Conservation (phyloP, 2,888 invertebrate genomes). For the Sarcophaga subvicina region DNA sequence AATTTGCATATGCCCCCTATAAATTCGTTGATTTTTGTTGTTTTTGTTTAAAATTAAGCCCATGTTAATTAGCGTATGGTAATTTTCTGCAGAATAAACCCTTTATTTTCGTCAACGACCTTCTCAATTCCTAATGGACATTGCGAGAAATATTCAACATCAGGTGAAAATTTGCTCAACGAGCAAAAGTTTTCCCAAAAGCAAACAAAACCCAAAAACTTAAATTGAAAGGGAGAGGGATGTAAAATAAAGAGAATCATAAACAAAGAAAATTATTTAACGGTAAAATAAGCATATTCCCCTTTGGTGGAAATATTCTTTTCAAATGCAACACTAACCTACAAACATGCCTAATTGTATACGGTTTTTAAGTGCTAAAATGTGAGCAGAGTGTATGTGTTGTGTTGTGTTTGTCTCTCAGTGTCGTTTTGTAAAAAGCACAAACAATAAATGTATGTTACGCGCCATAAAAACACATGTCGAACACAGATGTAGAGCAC, state of each 20-base stretch:
- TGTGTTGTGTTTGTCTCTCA: not conserved
- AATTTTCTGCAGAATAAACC: not conserved
- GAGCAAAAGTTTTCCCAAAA: conserved; percentile 1
- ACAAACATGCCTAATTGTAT: conserved; percentile 5
- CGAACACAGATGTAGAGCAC: not conserved
- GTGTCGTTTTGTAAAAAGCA: not conserved
- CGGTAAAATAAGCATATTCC: conserved; percentile 52
- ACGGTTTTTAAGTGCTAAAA: not conserved
- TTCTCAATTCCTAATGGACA: not conserved
- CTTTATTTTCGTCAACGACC: not conserved
- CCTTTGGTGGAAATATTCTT: conserved; percentile 17
- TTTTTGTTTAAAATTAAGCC: no score
- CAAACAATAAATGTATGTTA: conserved; percentile 26
- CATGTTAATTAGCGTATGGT: not conserved
- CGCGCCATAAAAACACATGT: not conserved
- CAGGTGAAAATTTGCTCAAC: conserved; percentile 24
- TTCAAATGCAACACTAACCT: conserved; percentile 7
- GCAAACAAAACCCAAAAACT: not conserved
- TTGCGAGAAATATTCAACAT: not conserved
- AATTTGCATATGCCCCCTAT: no score
- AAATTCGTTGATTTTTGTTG: no score
- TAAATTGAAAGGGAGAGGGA: not conserved
- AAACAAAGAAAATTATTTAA: conserved; percentile 42
- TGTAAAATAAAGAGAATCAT: conserved; percentile 4
- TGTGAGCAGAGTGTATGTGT: not conserved